Evolutionary conservation across 2,888 invertebrate species (phyloP).

Genomic region (Drosophila cognata): DNA sequence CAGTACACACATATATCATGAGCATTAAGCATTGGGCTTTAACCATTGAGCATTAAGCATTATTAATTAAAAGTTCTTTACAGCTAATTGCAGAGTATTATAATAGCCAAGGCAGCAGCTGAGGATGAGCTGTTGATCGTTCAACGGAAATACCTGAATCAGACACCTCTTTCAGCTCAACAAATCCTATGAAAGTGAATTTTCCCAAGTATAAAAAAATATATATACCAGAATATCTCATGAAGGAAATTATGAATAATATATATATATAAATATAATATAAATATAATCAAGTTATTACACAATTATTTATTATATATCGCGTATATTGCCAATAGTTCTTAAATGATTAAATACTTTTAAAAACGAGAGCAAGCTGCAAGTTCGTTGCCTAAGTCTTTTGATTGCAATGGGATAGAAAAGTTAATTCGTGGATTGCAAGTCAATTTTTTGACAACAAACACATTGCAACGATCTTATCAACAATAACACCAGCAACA

Average conservation of each 20-base stretch:
- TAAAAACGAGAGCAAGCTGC: conserved; percentile 32
- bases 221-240: not conserved
- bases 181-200: not conserved
- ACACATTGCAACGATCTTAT: conserved; percentile 78
- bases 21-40: conserved; percentile 48
- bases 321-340: not conserved
- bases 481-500: conserved; percentile 60
- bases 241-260: not conserved
- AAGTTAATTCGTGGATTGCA: conserved; percentile 69
- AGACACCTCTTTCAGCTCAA: conserved; percentile 2
- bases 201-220: not conserved
- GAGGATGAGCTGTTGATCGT: conserved; percentile 35
- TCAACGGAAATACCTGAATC: conserved; percentile 59
- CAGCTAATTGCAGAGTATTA: conserved; percentile 64
- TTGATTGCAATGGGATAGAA: conserved; percentile 64
- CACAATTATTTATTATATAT: conserved; percentile 1
- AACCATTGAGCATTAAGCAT: conserved; percentile 56
- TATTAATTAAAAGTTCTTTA: conserved; percentile 75
- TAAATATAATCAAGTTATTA: not conserved
- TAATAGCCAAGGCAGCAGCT: conserved; percentile 48
- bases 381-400: conserved; percentile 76
- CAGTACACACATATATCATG: conserved; percentile 48
- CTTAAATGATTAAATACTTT: conserved; percentile 21
- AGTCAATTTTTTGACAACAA: conserved; percentile 78
- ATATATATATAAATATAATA: too few species aligned